Evolutionary conservation across 1,140 invertebrate species (phyloP).

Genomic region (Meloidogyne chitwoodi): DNA sequence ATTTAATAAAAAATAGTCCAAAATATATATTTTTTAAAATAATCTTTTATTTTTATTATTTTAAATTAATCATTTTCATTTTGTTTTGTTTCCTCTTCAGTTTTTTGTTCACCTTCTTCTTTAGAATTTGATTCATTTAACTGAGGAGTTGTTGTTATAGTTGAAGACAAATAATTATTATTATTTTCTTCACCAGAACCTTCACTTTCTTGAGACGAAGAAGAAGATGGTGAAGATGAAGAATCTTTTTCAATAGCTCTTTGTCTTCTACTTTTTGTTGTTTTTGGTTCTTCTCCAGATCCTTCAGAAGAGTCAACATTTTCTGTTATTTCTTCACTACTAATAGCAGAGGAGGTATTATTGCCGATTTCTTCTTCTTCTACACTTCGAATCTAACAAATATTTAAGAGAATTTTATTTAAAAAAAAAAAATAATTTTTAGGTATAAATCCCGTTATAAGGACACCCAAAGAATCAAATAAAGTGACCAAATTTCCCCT

Average conservation of each 20-base stretch:
- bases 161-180: background rate
- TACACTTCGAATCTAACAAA: background rate
- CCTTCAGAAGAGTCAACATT: background rate
- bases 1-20: too few species aligned
- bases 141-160: background rate
- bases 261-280: background rate
- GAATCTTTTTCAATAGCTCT: background rate
- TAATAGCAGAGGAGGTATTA: background rate
- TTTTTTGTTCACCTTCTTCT: background rate
- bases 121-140: background rate
- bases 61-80: too few species aligned
- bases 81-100: background rate
- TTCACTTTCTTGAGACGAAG: constrained; percentile 4
- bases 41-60: background rate
- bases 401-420: too few species aligned
- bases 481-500: background rate
- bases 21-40: too few species aligned
- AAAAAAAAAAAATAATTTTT: too few species aligned
- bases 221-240: constrained; percentile 1
- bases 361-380: background rate
- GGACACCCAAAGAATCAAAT: too few species aligned
- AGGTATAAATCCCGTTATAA: too few species aligned
- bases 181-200: background rate
- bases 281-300: background rate
- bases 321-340: background rate